Evolutionary conservation across 1,140 invertebrate species (phyloP), one percentile per base, ranked within the genome.

Genomic region (Nephotettix cincticeps): DNA sequence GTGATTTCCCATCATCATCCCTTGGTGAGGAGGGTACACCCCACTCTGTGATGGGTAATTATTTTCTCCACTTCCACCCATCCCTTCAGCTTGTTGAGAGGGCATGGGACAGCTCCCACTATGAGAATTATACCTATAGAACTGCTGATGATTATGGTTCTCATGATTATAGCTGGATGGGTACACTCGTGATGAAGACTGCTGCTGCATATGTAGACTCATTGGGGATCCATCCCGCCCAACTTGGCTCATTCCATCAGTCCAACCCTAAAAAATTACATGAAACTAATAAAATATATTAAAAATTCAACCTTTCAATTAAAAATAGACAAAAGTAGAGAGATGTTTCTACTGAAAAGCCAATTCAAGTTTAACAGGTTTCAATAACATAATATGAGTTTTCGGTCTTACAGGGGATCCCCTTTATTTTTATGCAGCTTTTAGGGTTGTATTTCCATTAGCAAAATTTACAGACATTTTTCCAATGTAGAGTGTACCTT

Each of bases 161-260:
- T 25, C 56, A 6, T 21, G 25, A 25, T 25, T 61, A 27, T 67
- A 67, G 1, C 32, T 21, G 32, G 64, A 36, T 25, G 40, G 40
- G 27, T 67, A 67, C 1, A 67, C 64, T 4, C 27, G 21, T 43
- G 27, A 2, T 3, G 21, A 23, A 29, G 21, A 17, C 28, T 43
- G 32, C n/a, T 67, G 64, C 45, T 43, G 32, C 32, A 36, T 32
- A 1, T 67, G 64, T 40, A 45, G 1, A 32, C 23, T 45, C 36
- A 67, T 67, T 23, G 64, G 64, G 14, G 64, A 67, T 23, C 64
- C 36, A 11, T 67, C 64, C 11, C 64, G 23, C 0, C 64, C 64
- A 19, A 43, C 19, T 65, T 30, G 61, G 1, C 17, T n/a, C 1
- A 29, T 25, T n/a, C 61, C 64, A 25, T 67, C 64, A 1, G 64